phyloP scores from a whole-genome alignment of 2,797 vertebrate genomes.

The Merluccius polli region DNA sequence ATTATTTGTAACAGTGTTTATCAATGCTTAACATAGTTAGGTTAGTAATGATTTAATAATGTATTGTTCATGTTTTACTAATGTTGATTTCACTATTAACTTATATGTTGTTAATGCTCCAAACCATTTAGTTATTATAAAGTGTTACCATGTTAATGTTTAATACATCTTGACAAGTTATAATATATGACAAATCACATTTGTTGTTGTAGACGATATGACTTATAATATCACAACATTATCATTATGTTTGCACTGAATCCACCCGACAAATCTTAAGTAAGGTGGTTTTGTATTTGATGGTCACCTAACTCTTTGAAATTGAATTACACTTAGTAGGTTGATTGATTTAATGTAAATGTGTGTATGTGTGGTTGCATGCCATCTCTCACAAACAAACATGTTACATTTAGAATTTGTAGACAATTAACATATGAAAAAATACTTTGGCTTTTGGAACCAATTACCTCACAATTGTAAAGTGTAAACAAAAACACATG shows the following conservation, averaged over 20 bases:
- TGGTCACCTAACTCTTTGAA: not conserved
- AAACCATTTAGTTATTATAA: too few species aligned
- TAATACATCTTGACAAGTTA: conserved; percentile 1
- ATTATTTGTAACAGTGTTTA: too few species aligned
- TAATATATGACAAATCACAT: not conserved
- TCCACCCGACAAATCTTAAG: not conserved
- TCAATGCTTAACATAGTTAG: too few species aligned
- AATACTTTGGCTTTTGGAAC: not conserved
- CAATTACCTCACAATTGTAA: not conserved
- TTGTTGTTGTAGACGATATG: not conserved
- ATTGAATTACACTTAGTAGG: not conserved
- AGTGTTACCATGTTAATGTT: not conserved
- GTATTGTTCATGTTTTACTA: too few species aligned
- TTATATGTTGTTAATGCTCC: too few species aligned
- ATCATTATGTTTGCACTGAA: not conserved
- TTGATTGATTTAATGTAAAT: not conserved
- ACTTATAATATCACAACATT: not conserved
- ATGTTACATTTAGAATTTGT: not conserved
- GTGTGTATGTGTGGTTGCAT: not conserved
- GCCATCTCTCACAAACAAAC: not conserved
- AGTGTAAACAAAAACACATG: not conserved
- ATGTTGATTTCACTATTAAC: too few species aligned
- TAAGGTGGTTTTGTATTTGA: not conserved
- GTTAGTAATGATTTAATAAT: too few species aligned
- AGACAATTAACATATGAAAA: not conserved